These are phyloP conservation scores for Corythucha ciliata DNA, from an alignment of 2,888 invertebrate genomes.

Conservation along the genomic window DNA sequence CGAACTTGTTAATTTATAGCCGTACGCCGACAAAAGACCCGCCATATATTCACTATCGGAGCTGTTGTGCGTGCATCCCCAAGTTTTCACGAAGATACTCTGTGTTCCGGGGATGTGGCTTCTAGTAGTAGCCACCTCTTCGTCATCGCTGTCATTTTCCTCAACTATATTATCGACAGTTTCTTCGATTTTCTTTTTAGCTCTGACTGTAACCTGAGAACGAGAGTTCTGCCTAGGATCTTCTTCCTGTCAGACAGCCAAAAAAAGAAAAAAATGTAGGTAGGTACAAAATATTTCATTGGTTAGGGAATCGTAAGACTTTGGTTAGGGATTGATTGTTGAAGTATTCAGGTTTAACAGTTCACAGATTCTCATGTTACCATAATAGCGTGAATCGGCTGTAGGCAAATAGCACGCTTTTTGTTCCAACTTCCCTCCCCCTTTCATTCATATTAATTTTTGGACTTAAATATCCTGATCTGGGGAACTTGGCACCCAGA, in stretches of 20 bases:
- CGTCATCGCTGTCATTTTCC: constrained; percentile 31
- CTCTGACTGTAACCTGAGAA: constrained; percentile 58
- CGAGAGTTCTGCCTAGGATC: constrained; percentile 54
- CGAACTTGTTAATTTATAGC: constrained; percentile 68
- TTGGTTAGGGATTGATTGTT: no score
- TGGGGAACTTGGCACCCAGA: no score
- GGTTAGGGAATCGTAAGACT: no score
- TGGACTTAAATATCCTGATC: no score
- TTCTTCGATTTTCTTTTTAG: constrained; percentile 43
- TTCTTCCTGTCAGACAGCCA: constrained; percentile 70
- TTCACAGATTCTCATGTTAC: no score
- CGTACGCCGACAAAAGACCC: constrained; percentile 78
- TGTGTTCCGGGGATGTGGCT: constrained; percentile 57
- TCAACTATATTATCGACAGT: constrained; percentile 33
- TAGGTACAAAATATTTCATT: no score
- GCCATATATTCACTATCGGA: constrained; percentile 99
- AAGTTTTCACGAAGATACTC: constrained; percentile 79
- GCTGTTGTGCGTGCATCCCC: constrained; percentile 97
- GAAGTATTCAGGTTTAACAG: no score
- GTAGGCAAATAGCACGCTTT: no score
- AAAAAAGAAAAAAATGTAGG: no score
- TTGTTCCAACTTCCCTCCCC: no score
- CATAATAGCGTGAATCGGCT: no score
- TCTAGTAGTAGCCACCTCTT: constrained; percentile 30
- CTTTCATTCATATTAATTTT: no score